These are phyloP conservation scores for Drosophila multiciliata DNA, from an alignment of 2,888 invertebrate genomes.

Conservation along the genomic window DNA sequence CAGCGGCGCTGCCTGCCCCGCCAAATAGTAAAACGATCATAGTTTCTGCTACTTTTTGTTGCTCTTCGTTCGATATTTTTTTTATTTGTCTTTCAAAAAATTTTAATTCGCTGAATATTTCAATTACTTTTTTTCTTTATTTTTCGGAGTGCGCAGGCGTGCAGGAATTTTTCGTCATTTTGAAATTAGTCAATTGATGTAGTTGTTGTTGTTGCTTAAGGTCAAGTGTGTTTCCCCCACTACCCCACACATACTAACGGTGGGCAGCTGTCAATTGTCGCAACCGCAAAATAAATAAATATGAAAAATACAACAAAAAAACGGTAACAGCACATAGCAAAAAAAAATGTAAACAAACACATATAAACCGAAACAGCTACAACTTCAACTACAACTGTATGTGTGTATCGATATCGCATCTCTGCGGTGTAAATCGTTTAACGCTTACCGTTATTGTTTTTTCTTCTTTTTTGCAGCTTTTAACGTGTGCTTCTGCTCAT, in stretches of 20 bases:
- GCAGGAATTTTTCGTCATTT: slow-evolving; percentile 64
- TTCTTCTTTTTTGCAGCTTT: slow-evolving; percentile 56
- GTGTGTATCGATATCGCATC: slow-evolving; percentile 55
- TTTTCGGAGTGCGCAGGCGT: slow-evolving; percentile 56
- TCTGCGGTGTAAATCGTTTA: slow-evolving; percentile 68
- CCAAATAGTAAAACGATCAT: slow-evolving; percentile 40
- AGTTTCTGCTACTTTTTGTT: slow-evolving; percentile 21
- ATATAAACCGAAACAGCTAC: slow-evolving; percentile 34
- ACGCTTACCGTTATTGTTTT: slow-evolving; percentile 52
- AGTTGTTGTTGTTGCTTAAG: slow-evolving; percentile 57
- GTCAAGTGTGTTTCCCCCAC: slow-evolving; percentile 62
- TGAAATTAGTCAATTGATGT: slow-evolving; percentile 45
- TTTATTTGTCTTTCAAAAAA: slow-evolving; percentile 66
- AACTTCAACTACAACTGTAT: slow-evolving; percentile 22
- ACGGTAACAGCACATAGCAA: slow-evolving; percentile 47
- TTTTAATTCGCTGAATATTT: slow-evolving; percentile 71
- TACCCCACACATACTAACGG: background rate
- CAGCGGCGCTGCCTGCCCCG: slow-evolving; percentile 29
- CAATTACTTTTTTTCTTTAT: slow-evolving; percentile 57
- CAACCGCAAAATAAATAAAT: slow-evolving; percentile 60
- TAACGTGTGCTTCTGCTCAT: slow-evolving; percentile 67
- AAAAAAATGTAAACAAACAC: slow-evolving; percentile 43
- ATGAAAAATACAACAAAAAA: slow-evolving; percentile 23
- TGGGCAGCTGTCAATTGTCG: slow-evolving; percentile 52
- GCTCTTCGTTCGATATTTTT: slow-evolving; percentile 12